These are phyloP conservation scores for Bursaphelenchus mucronatus DNA, from an alignment of 1,140 invertebrate genomes.

Conservation along the genomic window DNA sequence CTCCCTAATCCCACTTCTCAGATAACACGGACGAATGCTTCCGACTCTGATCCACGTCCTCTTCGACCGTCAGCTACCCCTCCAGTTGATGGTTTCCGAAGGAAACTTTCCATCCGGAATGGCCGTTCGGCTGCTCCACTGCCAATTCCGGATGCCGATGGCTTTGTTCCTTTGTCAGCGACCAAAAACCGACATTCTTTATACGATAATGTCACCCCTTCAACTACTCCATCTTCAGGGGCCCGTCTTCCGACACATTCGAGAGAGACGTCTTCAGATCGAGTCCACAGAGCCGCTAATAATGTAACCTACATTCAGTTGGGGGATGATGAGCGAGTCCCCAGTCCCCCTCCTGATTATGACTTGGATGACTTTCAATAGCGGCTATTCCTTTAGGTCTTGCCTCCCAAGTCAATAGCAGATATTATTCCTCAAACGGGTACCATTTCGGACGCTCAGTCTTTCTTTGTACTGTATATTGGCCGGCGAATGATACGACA, in stretches of 20 bases:
- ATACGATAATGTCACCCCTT: constrained; percentile 32
- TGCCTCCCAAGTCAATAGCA: too few species aligned
- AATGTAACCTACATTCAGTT: constrained; percentile 43
- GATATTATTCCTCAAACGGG: too few species aligned
- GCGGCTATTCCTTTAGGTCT: too few species aligned
- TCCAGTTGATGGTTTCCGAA: constrained; percentile 30
- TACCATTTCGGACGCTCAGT: too few species aligned
- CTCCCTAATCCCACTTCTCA: constrained; percentile 8
- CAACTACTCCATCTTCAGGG: constrained; percentile 3
- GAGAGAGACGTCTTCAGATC: constrained; percentile 26
- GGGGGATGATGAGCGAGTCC: constrained; percentile 13
- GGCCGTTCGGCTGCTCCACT: constrained; percentile 24
- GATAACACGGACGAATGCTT: constrained; percentile 13
- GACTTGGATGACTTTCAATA: constrained; percentile 18
- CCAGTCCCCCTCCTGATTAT: constrained; percentile 38
- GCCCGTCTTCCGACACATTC: constrained; percentile 17
- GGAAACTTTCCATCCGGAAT: constrained; percentile 23
- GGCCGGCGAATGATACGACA: too few species aligned
- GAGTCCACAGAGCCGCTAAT: constrained; percentile 38
- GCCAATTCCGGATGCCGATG: constrained; percentile 37
- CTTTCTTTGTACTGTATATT: too few species aligned
- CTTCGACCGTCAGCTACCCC: constrained; percentile 5
- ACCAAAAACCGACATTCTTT: constrained; percentile 11
- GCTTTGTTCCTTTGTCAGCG: constrained; percentile 37
- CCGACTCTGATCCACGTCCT: constrained; percentile 23